These are phyloP conservation scores for Apostichopus parvimensis DNA, from an alignment of 35 echinoderm and acorn worm genomes.

Conservation along the genomic window DNA sequence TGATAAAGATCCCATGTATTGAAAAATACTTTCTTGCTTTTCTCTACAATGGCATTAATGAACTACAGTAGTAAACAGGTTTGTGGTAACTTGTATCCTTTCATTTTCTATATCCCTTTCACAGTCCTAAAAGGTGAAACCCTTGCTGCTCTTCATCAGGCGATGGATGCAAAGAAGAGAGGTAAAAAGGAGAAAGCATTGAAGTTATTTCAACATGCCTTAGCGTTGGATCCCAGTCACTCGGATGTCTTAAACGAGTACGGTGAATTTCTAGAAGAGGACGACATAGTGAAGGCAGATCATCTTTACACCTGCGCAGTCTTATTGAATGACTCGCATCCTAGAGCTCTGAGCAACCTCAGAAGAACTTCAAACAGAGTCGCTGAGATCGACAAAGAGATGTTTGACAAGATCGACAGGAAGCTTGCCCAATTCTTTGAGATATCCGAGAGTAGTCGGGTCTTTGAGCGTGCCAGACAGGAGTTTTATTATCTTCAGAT, in stretches of 20 bases:
- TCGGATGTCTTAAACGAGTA: constrained; percentile 89
- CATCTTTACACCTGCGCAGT: constrained; percentile 94
- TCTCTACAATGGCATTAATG: too few relatives aligned
- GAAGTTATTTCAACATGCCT: constrained; percentile 94
- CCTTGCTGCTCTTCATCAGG: constrained; percentile 84
- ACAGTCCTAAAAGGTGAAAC: constrained; percentile 79
- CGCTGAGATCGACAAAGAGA: constrained; percentile 79
- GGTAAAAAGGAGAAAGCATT: constrained; percentile 91
- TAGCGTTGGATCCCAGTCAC: constrained; percentile 87
- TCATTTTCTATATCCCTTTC: background rate
- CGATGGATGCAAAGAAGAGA: constrained; percentile 67
- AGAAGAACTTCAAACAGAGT: constrained; percentile 74
- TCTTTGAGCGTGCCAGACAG: constrained; percentile 68
- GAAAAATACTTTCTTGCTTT: too few relatives aligned
- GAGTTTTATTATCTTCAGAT: constrained; percentile 96
- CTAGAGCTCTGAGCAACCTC: constrained; percentile 74
- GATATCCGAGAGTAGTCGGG: constrained; percentile 64
- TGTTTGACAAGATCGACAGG: constrained; percentile 69
- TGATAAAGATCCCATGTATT: too few relatives aligned
- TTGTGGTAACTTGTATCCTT: too few relatives aligned
- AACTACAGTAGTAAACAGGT: too few relatives aligned
- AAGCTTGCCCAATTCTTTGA: constrained; percentile 59
- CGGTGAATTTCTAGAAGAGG: constrained; percentile 84
- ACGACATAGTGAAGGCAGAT: constrained; percentile 85
- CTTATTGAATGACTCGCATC: constrained; percentile 67